Conservation (phyloP, 37 sponge, comb jelly and placozoan species). For the Petrosia ficiformis region DNA sequence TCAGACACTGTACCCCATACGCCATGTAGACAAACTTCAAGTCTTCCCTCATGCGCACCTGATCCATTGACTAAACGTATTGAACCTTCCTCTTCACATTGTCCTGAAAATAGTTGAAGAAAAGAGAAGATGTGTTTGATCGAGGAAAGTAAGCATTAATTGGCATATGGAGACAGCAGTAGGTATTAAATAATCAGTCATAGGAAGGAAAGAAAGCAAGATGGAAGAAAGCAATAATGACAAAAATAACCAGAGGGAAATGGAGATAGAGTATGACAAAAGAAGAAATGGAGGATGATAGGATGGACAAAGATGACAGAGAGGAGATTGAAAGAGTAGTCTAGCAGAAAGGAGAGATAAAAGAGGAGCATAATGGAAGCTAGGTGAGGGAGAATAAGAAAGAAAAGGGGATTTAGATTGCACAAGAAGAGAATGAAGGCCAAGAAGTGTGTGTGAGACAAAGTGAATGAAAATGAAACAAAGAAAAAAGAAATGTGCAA, state of each 20-base stretch:
- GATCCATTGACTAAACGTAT: background rate
- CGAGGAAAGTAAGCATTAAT: too few relatives aligned
- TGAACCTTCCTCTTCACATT: background rate
- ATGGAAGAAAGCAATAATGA: too few relatives aligned
- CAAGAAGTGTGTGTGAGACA: too few relatives aligned
- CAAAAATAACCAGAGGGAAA: too few relatives aligned
- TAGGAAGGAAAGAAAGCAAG: too few relatives aligned
- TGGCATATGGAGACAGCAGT: too few relatives aligned
- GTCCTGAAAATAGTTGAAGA: too few relatives aligned
- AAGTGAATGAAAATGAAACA: background rate
- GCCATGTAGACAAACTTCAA: background rate
- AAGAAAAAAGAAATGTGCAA: background rate
- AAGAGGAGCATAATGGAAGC: background rate
- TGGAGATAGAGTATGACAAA: too few relatives aligned
- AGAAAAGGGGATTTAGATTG: background rate
- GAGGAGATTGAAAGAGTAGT: background rate
- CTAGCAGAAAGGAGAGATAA: background rate
- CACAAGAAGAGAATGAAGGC: too few relatives aligned
- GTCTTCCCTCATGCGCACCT: background rate
- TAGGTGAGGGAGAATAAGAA: background rate
- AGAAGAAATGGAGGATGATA: too few relatives aligned
- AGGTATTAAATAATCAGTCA: too few relatives aligned
- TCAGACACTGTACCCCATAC: background rate
- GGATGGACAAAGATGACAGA: background rate
- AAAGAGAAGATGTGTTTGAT: too few relatives aligned